A percentile compares a stretch with the other conserved stretches of the same genome.
Evolutionary conservation across 1,140 invertebrate genomes (phyloP).

Genomic region (Meloidogyne floridensis): DNA sequence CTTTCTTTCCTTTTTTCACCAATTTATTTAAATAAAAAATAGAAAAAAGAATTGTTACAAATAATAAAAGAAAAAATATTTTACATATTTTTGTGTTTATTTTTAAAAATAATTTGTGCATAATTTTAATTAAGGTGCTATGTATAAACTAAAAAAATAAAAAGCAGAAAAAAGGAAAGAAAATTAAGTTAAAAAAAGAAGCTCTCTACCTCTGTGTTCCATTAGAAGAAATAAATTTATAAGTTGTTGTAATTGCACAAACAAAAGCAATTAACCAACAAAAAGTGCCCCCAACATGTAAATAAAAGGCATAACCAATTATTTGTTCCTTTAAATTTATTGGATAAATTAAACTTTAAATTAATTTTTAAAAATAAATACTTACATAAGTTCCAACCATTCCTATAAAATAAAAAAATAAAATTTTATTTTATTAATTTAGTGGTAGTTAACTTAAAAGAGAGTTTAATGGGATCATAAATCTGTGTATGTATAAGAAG

Average conservation of each 20-base stretch:
- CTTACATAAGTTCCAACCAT: slow-evolving; percentile 33
- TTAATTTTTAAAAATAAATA: neutral
- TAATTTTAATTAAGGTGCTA: neutral
- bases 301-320: slow-evolving; percentile 65
- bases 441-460: too few relatives aligned
- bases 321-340: slow-evolving; percentile 43
- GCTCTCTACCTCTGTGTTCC: slow-evolving; percentile 35
- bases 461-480: too few relatives aligned
- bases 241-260: slow-evolving; percentile 58
- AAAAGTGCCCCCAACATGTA: slow-evolving; percentile 62
- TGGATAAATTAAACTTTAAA: too few relatives aligned
- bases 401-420: slow-evolving; percentile 5
- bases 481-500: too few relatives aligned
- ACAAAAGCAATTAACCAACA: slow-evolving; percentile 59
- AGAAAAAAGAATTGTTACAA: too few relatives aligned
- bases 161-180: neutral
- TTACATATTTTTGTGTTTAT: neutral
- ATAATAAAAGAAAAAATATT: neutral
- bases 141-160: neutral
- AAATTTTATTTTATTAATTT: too few relatives aligned
- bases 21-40: too few relatives aligned
- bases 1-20: too few relatives aligned
- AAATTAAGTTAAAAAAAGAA: neutral
- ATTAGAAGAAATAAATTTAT: slow-evolving; percentile 59
- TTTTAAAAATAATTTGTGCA: slow-evolving; percentile 3